Conservation (phyloP, 2,113 vertebrate genomes). For the Orycteropus afer region DNA sequence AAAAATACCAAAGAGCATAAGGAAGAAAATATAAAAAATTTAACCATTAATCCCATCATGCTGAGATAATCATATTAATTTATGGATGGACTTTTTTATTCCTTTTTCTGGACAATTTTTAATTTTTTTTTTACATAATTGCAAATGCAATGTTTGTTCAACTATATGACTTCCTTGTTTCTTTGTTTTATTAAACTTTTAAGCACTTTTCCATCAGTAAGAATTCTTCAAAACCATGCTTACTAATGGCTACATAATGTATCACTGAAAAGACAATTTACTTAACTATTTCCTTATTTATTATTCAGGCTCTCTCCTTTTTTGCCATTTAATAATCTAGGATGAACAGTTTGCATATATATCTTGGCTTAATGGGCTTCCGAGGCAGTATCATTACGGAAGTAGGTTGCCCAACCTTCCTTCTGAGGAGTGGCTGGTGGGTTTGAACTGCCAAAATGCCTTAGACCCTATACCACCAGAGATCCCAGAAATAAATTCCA, state of each 20-base stretch:
- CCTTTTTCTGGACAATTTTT: background rate
- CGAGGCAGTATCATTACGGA: too few species aligned
- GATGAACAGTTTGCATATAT: background rate
- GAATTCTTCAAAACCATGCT: constrained; percentile 37
- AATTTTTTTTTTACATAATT: background rate
- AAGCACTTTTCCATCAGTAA: background rate
- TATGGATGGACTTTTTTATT: background rate
- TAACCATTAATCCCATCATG: background rate
- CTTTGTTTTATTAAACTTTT: constrained; percentile 9
- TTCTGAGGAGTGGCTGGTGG: too few species aligned
- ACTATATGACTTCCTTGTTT: background rate
- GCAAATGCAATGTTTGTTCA: background rate
- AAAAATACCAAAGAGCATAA: background rate
- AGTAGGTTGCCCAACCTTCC: too few species aligned
- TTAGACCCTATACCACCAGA: too few species aligned
- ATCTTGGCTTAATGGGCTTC: background rate
- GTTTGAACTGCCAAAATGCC: too few species aligned
- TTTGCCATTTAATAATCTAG: constrained; percentile 21
- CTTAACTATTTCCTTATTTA: background rate
- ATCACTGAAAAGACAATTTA: background rate
- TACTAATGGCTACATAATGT: background rate
- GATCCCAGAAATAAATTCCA: constrained; percentile 50
- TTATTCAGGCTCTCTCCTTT: background rate
- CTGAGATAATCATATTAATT: background rate
- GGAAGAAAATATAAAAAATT: background rate